Base-by-base conservation (phyloP, 2,797 vertebrate genomes). In the Eurystomus glaucurus region DNA sequence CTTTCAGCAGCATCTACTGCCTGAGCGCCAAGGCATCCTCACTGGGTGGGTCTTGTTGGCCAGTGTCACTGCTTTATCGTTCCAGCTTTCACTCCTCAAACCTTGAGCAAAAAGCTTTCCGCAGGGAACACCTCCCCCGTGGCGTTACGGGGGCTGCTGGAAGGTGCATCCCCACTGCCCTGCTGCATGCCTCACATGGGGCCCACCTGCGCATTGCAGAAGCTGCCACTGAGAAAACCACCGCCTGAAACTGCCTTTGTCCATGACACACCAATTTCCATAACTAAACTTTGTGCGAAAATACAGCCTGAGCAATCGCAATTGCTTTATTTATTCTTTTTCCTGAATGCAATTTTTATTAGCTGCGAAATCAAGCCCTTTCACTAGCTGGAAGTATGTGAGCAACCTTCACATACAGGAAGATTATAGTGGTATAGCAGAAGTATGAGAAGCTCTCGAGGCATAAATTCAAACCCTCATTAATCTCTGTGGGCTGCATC, bases 401-500 rank as follows among this genome's bases (percentile, higher is more conserved):
- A 79, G 21, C 60, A 81, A 6, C 79, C 51, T 60, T 72, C 28
- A 33, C 2, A 3, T 66, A 84, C 10, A 62, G 66, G 51, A 55
- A 75, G 58, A 75, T 81, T 60, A n/a, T 28, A 72, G 50, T 45
- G 90, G 51, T 48, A 75, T 8, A 71, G 72, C 16, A 65, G 58
- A 45, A 37, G 28, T 46, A 55, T 10, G 43, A 80, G 91, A 74
- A 93, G 35, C 62, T 94, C 82, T 66, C 18, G 64, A 93, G 74
- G 93, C 74, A 82, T 82, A 77, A 70, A 96, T 84, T 92, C 77
- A 92, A 96, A 52, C 69, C 55, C 70, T 97, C 75, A 71, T 94
- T 94, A 93, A 71, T 94, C 74, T 90, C 94, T 66, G 95, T 95
- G 86, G 92, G 93, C 74, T 94, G 95, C 65, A 64, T 61, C 72